Evolutionary conservation across 2,797 vertebrate species (phyloP).

Genomic region (Catostomus latipinnis): DNA sequence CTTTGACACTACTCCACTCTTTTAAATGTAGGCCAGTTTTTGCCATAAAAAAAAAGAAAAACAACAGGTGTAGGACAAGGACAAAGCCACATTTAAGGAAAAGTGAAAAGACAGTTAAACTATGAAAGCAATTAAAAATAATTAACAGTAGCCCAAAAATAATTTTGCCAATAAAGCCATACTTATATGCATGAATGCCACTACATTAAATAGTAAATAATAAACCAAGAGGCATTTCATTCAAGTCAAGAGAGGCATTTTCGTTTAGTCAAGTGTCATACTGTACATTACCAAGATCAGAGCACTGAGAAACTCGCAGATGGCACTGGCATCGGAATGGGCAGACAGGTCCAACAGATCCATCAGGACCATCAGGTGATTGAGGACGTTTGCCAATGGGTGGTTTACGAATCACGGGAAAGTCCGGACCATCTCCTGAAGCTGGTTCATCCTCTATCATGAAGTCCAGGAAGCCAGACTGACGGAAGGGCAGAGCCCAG

Average conservation of each 20-base stretch:
- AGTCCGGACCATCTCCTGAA: conserved; percentile 67
- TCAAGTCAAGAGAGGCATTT: no score
- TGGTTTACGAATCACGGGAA: neutral
- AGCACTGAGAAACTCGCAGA: conserved; percentile 94
- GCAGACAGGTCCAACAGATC: conserved; percentile 63
- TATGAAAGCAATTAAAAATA: no score
- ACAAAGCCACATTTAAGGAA: neutral
- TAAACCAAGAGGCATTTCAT: no score
- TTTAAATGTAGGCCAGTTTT: neutral
- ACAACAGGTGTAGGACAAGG: conserved; percentile 3
- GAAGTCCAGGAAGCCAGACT: conserved; percentile 94
- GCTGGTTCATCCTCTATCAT: conserved; percentile 90
- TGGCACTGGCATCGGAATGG: conserved; percentile 98
- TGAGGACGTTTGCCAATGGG: fast-evolving
- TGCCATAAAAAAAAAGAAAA: neutral
- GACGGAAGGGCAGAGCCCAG: conserved; percentile 92
- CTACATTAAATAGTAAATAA: no score
- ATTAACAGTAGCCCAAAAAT: no score
- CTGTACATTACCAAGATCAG: conserved; percentile 88
- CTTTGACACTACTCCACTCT: conserved; percentile 12
- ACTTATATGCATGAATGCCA: no score
- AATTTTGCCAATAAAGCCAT: no score
- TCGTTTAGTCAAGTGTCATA: no score
- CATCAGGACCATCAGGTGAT: neutral
- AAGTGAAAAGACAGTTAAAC: neutral